phyloP scores from a whole-genome alignment of 2,797 vertebrate species.

The Crocodylus rhombifer region DNA sequence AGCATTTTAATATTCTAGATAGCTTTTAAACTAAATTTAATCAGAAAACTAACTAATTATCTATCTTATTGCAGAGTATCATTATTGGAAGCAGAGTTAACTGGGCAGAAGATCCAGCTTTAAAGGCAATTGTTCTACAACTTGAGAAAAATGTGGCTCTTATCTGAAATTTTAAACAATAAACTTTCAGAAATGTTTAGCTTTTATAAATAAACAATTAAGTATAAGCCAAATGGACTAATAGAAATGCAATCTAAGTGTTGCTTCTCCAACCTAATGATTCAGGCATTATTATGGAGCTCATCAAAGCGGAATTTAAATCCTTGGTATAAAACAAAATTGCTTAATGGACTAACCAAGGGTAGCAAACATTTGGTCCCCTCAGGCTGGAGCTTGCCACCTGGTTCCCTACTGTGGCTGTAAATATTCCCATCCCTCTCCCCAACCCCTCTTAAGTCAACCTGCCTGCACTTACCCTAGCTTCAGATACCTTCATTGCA shows the following conservation, averaged over 20 bases:
- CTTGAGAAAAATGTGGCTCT: slow-evolving; percentile 68
- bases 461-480: too few relatives aligned
- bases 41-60: background rate
- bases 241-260: rapidly evolving
- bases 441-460: too few relatives aligned
- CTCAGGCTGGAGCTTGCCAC: too few relatives aligned
- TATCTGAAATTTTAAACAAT: background rate
- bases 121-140: slow-evolving; percentile 75
- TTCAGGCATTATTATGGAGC: rapidly evolving
- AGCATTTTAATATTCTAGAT: background rate
- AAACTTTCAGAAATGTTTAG: background rate
- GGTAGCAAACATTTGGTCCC: too few relatives aligned
- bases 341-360: too few relatives aligned
- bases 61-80: slow-evolving; percentile 73
- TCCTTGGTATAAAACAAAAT: background rate
- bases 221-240: background rate
- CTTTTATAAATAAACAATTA: background rate
- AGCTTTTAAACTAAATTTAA: background rate
- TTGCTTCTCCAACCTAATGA: background rate
- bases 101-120: slow-evolving; percentile 80
- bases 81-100: slow-evolving; percentile 78
- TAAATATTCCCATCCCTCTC: too few relatives aligned
- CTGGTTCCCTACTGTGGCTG: too few relatives aligned
- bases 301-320: rapidly evolving
- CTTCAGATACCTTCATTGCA: too few relatives aligned